phyloP scores from a whole-genome alignment of 2,797 vertebrate species.

The Sardinella longiceps region DNA sequence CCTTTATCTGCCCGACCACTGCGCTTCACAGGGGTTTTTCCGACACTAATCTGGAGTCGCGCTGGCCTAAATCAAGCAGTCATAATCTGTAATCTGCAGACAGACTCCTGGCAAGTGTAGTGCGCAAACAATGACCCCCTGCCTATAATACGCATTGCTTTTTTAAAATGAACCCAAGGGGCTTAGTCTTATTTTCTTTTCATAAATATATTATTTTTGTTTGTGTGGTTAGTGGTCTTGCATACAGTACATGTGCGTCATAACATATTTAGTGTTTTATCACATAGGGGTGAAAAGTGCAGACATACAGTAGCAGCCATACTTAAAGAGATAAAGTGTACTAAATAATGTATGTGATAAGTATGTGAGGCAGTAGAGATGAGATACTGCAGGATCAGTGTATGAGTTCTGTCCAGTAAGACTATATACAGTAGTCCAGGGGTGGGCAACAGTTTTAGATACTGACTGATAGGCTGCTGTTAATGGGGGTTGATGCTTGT shows the following conservation, averaged over 20 bases:
- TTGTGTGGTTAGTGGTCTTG: not conserved
- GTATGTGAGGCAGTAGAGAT: not conserved
- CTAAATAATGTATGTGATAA: not conserved
- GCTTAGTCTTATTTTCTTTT: not conserved
- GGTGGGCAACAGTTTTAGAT: no score
- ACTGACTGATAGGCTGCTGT: no score
- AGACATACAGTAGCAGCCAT: not conserved
- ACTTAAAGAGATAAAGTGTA: not conserved
- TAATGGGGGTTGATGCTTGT: no score
- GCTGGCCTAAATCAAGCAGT: constrained; percentile 43
- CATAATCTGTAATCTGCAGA: constrained; percentile 46
- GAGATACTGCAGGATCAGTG: not conserved
- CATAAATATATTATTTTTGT: not conserved
- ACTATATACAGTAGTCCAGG: not conserved
- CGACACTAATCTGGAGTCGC: constrained; percentile 35
- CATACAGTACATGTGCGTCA: not conserved
- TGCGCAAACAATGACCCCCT: constrained; percentile 38
- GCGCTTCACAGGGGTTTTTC: constrained; percentile 13
- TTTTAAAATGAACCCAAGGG: not conserved
- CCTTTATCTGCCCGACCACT: constrained; percentile 33
- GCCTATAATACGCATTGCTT: not conserved
- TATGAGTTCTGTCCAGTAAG: not conserved
- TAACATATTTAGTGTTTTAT: not conserved
- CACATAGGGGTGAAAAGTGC: not conserved
- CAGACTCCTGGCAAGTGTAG: constrained; percentile 36